phyloP scores from a whole-genome alignment of 23 tunicate genomes.

The Clavelina lepadiformis region DNA sequence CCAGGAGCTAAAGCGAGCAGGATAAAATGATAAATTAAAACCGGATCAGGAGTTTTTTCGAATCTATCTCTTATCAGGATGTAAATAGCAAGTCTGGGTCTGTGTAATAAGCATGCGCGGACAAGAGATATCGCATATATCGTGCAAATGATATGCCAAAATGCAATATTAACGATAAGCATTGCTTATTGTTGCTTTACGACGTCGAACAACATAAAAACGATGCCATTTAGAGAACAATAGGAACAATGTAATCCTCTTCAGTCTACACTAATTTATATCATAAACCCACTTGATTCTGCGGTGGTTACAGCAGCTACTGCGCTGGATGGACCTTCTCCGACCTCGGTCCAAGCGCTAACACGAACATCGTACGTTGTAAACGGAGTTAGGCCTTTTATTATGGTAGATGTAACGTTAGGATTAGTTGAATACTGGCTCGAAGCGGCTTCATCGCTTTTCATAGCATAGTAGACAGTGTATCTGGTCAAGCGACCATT shows the following conservation, averaged over 20 bases:
- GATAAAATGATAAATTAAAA: background rate
- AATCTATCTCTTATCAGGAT: no score
- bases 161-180: no score
- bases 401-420: background rate
- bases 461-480: slow-evolving; percentile 50
- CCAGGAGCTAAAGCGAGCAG: slow-evolving; percentile 49
- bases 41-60: no score
- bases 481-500: slow-evolving; percentile 53
- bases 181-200: no score
- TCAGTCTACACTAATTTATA: background rate
- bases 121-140: no score
- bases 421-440: slow-evolving; percentile 8
- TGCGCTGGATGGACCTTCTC: slow-evolving; percentile 87
- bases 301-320: slow-evolving; percentile 26
- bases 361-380: slow-evolving; percentile 56
- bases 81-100: no score
- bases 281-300: slow-evolving; percentile 33
- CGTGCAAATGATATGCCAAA: no score
- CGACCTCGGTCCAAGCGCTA: slow-evolving; percentile 60
- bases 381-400: slow-evolving; percentile 40
- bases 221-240: no score
- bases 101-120: no score
- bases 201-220: no score
- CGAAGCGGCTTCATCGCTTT: background rate
- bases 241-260: no score